A percentile compares a stretch with the other conserved stretches of the same genome.
Conservation (phyloP, 1,140 invertebrate genomes). For the Hesperophylax magnus region DNA sequence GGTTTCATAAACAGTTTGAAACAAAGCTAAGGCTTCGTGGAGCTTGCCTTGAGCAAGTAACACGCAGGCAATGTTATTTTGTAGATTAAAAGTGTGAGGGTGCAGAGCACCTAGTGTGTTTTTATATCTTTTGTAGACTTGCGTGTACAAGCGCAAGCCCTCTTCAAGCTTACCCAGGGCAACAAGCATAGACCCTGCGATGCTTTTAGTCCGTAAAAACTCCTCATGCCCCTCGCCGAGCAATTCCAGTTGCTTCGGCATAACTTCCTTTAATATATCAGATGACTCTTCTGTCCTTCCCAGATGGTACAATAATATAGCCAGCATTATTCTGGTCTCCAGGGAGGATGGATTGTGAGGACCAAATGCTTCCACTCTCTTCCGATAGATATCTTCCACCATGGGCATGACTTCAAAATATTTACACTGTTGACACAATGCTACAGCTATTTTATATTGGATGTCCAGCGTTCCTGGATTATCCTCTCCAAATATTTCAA, state of each 20-base stretch:
- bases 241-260: not conserved
- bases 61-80: not conserved
- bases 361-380: not conserved
- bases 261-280: not conserved
- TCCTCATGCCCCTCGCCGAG: not conserved
- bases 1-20: not conserved
- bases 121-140: not conserved
- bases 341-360: not conserved
- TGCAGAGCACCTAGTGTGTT: not conserved
- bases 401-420: slow-evolving; percentile 6
- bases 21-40: not conserved
- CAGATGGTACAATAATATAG: not conserved
- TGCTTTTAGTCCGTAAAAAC: not conserved
- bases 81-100: not conserved
- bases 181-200: not conserved
- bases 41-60: not conserved
- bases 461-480: not conserved
- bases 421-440: slow-evolving; percentile 10
- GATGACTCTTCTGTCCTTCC: not conserved
- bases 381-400: not conserved
- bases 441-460: not conserved
- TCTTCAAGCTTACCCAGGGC: not conserved
- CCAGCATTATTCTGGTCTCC: not conserved
- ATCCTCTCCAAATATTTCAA: slow-evolving; percentile 17
- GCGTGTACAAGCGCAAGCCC: not conserved